Base-by-base conservation (phyloP, 2,888 invertebrate species). In the Nephrocerus scutellatus region DNA sequence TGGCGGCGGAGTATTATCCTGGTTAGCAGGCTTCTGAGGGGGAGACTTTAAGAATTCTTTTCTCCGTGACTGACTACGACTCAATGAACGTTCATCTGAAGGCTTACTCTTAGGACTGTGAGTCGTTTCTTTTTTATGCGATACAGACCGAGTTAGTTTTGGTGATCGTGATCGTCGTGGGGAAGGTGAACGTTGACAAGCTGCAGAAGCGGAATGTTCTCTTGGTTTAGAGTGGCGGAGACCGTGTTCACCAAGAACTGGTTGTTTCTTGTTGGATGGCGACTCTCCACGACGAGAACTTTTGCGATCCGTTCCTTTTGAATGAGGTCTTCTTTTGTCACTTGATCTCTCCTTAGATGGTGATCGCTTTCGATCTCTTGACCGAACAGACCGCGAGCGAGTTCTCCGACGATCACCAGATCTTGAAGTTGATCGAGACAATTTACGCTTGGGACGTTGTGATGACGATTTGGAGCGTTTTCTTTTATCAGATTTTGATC, bases 41-140 rank as follows among this genome's bases (percentile, higher is more conserved):
- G 52, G 50, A 1, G 50, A 49, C 36, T 51, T 51, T 30, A 48
- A 9, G 26, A 48, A 46, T 40, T 49, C 52, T 37, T 39, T 46
- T 12, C 50, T 41, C 37, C 44, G 31, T 22, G 48, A 48, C 12
- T 42, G 45, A 16, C 46, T 47, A 22, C 41, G 28, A 5, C 30
- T 28, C 1, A 31, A 41, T 2, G 46, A 46, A 5, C 41, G 38
- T 19, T n/a, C n/a, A n/a, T n/a, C n/a, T n/a, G n/a, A n/a, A n/a
- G n/a, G n/a, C n/a, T n/a, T n/a, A n/a, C n/a, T n/a, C n/a, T n/a
- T n/a, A n/a, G 29, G 32, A 14, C 35, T 45, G 14, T 35, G 35
- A 22, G 30, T 14, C 12, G 25, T 46, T 6, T 41, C 41, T 22
- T 37, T 43, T 6, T 40, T 8, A 14, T 44, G 43, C 6, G 52